A percentile compares a stretch with the other conserved stretches of the same genome.
Conservation (phyloP, 2,797 vertebrate species). For the Miichthys miiuy region DNA sequence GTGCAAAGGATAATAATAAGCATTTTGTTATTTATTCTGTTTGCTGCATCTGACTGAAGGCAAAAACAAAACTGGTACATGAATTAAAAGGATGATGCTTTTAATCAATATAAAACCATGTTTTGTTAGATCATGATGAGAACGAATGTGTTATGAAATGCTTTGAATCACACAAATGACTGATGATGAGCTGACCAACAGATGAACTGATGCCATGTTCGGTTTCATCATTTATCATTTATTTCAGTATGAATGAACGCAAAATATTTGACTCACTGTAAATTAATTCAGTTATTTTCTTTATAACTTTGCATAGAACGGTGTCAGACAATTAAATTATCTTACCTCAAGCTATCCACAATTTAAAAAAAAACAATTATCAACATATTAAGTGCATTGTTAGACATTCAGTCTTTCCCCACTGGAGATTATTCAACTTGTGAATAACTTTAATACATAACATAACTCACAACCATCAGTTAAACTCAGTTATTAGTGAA, state of each 20-base stretch:
- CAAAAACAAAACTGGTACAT: slow-evolving; percentile 19
- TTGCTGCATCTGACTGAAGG: slow-evolving; percentile 19
- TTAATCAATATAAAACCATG: slow-evolving; percentile 1
- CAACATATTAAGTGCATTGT: slow-evolving; percentile 31
- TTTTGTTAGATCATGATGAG: slow-evolving; percentile 25
- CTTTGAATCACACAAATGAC: slow-evolving; percentile 32
- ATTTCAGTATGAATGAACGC: slow-evolving; percentile 50
- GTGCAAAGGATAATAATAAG: slow-evolving; percentile 10
- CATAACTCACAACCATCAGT: slow-evolving; percentile 25
- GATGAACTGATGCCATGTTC: slow-evolving; percentile 54
- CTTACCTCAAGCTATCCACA: slow-evolving; percentile 23
- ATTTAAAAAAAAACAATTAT: slow-evolving; percentile 7
- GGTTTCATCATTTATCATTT: slow-evolving; percentile 53
- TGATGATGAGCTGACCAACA: slow-evolving; percentile 46
- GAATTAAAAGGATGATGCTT: slow-evolving; percentile 8
- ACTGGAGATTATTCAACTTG: not conserved
- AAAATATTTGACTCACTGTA: slow-evolving; percentile 41
- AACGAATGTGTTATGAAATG: slow-evolving; percentile 34
- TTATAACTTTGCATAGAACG: slow-evolving; percentile 34
- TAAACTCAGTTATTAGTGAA: slow-evolving; percentile 42
- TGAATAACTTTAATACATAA: slow-evolving; percentile 23
- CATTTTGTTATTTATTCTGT: slow-evolving; percentile 22
- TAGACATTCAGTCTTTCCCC: slow-evolving; percentile 24
- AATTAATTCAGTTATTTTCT: slow-evolving; percentile 15
- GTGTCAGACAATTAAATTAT: slow-evolving; percentile 16